Percentiles rank a stretch among this genome's conserved stretches.
Evolutionary conservation across 2,797 vertebrate genomes (phyloP).

Genomic region (Takifugu rubripes): DNA sequence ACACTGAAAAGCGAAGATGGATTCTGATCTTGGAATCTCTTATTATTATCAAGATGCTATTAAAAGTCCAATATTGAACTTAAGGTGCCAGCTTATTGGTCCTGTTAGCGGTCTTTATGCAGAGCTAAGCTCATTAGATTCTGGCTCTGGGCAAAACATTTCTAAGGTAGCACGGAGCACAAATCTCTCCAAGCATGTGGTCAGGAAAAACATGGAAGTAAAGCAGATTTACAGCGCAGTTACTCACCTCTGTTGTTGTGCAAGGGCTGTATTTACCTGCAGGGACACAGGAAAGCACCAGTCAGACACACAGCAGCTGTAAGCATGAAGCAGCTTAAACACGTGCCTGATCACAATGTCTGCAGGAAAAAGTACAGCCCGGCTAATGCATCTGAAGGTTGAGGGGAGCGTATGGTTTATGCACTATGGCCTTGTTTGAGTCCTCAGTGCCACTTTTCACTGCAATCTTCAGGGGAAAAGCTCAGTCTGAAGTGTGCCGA

Average conservation of each 20-base stretch:
- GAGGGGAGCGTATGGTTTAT: too few species aligned
- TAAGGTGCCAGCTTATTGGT: too few species aligned
- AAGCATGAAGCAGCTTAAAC: constrained; percentile 16
- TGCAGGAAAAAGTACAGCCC: too few species aligned
- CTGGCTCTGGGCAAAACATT: too few species aligned
- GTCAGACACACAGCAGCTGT: constrained; percentile 25
- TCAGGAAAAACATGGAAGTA: constrained; percentile 13
- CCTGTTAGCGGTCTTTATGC: background rate
- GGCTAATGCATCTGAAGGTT: too few species aligned
- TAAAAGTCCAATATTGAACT: too few species aligned
- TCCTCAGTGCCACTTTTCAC: too few species aligned
- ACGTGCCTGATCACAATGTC: background rate
- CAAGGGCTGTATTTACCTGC: constrained; percentile 72
- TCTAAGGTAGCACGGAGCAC: background rate
- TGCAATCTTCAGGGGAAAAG: too few species aligned
- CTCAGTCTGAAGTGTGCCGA: too few species aligned
- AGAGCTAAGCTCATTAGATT: too few species aligned
- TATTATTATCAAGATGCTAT: background rate
- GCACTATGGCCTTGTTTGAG: too few species aligned
- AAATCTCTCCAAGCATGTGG: constrained; percentile 1
- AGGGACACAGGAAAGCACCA: constrained; percentile 43
- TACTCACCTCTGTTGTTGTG: constrained; percentile 76
- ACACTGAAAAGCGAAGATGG: background rate
- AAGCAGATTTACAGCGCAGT: constrained; percentile 7
- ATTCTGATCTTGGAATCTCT: background rate